A percentile compares a stretch with the other conserved stretches of the same genome.
Conservation (phyloP, 2,113 vertebrate species). For the Callospermophilus lateralis region DNA sequence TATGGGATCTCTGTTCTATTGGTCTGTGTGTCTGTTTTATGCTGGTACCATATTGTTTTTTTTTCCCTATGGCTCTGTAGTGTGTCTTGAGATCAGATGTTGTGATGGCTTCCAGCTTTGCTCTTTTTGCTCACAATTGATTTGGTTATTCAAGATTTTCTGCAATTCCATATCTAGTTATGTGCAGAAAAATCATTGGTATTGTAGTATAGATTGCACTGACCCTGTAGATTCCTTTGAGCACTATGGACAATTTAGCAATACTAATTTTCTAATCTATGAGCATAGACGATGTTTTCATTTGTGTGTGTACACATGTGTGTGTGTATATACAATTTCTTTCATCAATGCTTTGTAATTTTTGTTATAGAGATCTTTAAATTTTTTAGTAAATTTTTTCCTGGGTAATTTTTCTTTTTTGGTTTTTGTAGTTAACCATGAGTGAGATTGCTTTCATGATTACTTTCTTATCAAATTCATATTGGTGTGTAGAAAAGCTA, state of each 20-base stretch:
- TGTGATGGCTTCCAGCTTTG: background rate
- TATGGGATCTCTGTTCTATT: background rate
- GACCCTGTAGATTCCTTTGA: background rate
- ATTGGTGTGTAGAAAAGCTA: background rate
- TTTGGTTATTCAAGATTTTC: background rate
- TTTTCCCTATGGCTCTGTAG: background rate
- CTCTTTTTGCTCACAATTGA: background rate
- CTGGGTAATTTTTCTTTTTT: background rate
- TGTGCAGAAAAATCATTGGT: background rate
- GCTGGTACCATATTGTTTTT: background rate
- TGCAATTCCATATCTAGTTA: background rate
- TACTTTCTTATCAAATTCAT: background rate
- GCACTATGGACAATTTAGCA: background rate
- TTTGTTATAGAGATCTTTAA: background rate
- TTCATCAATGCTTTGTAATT: background rate
- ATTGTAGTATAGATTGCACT: background rate
- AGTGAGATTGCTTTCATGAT: background rate
- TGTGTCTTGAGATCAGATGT: background rate
- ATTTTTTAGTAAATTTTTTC: background rate
- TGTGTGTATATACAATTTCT: background rate
- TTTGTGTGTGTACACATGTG: background rate
- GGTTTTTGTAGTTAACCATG: background rate
- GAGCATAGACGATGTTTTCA: background rate
- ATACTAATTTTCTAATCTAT: background rate
- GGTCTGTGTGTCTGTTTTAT: background rate